Evolutionary conservation across 2,797 vertebrate species (phyloP).

Genomic region (Octomys mimax): DNA sequence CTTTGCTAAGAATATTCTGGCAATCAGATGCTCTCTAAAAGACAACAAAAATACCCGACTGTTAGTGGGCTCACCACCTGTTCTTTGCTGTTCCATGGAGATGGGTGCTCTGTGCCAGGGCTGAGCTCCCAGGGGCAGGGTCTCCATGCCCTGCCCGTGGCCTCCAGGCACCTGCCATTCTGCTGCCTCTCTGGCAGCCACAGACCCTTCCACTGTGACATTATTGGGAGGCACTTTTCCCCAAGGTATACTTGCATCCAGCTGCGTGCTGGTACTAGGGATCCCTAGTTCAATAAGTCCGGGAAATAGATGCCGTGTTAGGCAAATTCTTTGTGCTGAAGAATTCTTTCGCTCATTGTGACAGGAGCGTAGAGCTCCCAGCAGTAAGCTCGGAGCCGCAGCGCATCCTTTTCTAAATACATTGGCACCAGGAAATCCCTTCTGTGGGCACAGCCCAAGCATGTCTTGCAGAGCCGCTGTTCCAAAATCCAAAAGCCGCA

Average conservation of each 20-base stretch:
- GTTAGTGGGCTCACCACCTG: slow-evolving; percentile 67
- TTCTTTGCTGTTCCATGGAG: not conserved
- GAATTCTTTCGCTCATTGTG: not conserved
- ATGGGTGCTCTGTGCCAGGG: fast-evolving
- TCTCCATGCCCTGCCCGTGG: not conserved
- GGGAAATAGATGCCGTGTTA: not conserved
- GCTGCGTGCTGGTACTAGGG: not conserved
- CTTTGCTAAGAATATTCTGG: slow-evolving; percentile 81
- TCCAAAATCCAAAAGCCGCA: not conserved
- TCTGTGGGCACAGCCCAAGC: not conserved
- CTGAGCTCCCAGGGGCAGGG: not conserved
- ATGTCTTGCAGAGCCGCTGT: not conserved
- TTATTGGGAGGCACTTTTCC: not conserved
- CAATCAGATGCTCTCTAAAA: slow-evolving; percentile 77
- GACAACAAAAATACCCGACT: slow-evolving; percentile 72
- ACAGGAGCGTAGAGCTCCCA: fast-evolving
- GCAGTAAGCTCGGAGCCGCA: fast-evolving
- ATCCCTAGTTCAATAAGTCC: not conserved
- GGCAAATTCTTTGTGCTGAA: not conserved
- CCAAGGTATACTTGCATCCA: not conserved
- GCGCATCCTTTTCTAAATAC: not conserved
- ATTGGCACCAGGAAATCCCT: not conserved
- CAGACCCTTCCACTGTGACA: not conserved
- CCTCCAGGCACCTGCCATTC: not conserved
- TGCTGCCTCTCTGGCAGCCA: not conserved